These are phyloP conservation scores for Teleogryllus occipitalis DNA, from an alignment of 1,140 invertebrate genomes.

Conservation along the genomic window DNA sequence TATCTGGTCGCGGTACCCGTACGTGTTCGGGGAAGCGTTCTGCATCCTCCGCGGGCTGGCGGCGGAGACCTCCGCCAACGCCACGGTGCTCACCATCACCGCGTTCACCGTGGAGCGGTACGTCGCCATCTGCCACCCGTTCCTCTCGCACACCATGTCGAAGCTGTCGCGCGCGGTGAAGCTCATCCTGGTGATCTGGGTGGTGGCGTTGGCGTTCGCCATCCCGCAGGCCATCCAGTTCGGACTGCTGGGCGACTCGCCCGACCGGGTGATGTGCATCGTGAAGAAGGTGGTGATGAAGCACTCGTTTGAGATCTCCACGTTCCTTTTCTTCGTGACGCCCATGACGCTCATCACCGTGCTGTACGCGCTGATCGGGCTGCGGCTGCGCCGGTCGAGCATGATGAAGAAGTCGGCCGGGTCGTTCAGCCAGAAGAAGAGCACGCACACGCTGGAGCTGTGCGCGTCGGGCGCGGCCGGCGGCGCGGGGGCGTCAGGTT, in stretches of 20 bases:
- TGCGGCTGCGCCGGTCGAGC: slow-evolving; percentile 42
- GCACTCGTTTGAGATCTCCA: slow-evolving; percentile 62
- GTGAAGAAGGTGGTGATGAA: slow-evolving; percentile 9
- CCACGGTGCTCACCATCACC: slow-evolving; percentile 85
- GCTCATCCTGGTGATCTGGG: slow-evolving; percentile 61
- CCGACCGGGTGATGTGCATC: slow-evolving; percentile 7
- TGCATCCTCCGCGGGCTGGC: slow-evolving; percentile 76
- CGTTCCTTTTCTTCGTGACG: slow-evolving; percentile 66
- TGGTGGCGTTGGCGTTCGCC: slow-evolving; percentile 61
- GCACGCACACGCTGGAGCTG: neutral
- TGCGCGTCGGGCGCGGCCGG: neutral
- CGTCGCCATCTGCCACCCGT: slow-evolving; percentile 88
- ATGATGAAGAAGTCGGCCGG: slow-evolving; percentile 12
- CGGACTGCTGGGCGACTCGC: slow-evolving; percentile 40
- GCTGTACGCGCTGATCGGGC: slow-evolving; percentile 60
- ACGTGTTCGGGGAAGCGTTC: slow-evolving; percentile 76
- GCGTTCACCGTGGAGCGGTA: slow-evolving; percentile 80
- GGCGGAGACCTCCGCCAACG: slow-evolving; percentile 85
- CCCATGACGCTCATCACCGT: slow-evolving; percentile 67
- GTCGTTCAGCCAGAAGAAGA: slow-evolving; percentile 8
- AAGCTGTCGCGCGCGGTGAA: slow-evolving; percentile 62
- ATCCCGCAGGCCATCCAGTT: slow-evolving; percentile 68
- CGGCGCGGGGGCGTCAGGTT: neutral
- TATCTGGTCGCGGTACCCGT: slow-evolving; percentile 79
- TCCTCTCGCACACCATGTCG: slow-evolving; percentile 78